These are phyloP conservation scores for Leuciscus waleckii DNA, from an alignment of 2,797 vertebrate genomes.

Conservation along the genomic window DNA sequence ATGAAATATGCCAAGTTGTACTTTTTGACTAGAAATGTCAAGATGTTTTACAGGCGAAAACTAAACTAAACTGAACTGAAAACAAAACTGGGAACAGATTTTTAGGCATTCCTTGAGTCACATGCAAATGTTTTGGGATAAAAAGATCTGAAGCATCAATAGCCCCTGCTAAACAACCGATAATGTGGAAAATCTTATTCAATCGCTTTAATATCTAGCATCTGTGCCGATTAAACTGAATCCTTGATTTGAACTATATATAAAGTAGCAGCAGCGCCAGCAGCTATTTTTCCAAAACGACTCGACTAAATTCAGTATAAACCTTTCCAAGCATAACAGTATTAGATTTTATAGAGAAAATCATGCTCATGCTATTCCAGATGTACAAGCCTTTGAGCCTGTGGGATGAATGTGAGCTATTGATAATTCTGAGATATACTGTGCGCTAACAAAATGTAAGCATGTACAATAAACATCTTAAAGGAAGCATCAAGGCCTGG, in stretches of 20 bases:
- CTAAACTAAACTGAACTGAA: neutral
- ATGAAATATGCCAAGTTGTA: neutral
- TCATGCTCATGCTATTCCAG: neutral
- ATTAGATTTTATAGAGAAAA: conserved; percentile 9
- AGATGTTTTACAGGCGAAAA: neutral
- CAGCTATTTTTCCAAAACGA: neutral
- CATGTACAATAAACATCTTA: conserved; percentile 1
- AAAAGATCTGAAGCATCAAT: neutral
- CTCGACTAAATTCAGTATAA: neutral
- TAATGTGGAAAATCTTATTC: conserved; percentile 12
- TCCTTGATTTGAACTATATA: neutral
- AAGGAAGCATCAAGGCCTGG: neutral
- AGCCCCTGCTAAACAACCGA: conserved; percentile 10
- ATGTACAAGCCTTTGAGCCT: neutral
- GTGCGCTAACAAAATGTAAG: neutral
- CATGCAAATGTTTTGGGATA: neutral
- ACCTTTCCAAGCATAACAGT: neutral
- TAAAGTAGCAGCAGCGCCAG: neutral
- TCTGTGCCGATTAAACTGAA: neutral
- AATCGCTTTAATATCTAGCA: conserved; percentile 7
- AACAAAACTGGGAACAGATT: neutral
- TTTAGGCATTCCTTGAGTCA: conserved; percentile 3
- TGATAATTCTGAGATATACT: neutral
- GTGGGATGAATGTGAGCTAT: conserved; percentile 6
- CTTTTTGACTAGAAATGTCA: neutral